Conservation (phyloP, 2,113 vertebrate genomes). For the Mellivora capensis region DNA sequence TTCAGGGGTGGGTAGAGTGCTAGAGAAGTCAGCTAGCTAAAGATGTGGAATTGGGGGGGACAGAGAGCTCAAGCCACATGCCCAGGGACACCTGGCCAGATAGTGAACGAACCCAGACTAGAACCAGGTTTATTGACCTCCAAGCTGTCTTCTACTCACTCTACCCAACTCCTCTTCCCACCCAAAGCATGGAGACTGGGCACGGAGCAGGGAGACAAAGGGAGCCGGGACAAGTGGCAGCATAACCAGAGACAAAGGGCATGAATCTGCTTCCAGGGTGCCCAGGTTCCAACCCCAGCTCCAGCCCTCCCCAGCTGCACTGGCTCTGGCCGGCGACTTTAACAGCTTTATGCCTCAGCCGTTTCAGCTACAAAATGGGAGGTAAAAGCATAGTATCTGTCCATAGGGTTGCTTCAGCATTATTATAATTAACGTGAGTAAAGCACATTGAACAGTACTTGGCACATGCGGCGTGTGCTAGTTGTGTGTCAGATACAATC, state of each 20-base stretch:
- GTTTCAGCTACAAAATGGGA: not conserved
- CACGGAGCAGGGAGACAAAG: not conserved
- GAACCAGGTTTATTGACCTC: not conserved
- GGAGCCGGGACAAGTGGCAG: not conserved
- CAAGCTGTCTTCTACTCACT: not conserved
- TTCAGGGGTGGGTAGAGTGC: too few species aligned
- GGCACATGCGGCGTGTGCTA: rapidly evolving
- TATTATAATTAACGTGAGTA: not conserved
- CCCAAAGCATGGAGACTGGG: not conserved
- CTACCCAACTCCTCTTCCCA: not conserved
- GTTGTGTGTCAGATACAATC: not conserved
- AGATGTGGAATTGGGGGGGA: not conserved
- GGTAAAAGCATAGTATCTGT: not conserved
- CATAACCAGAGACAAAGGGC: not conserved
- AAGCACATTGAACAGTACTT: not conserved
- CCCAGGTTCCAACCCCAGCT: not conserved
- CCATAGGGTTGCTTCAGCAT: not conserved
- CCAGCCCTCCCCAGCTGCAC: not conserved
- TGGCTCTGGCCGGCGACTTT: not conserved
- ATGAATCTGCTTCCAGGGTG: not conserved
- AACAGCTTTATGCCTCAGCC: not conserved
- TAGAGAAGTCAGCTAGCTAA: not conserved
- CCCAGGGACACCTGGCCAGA: not conserved
- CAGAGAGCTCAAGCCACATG: not conserved
- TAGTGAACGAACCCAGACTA: not conserved